phyloP scores from a whole-genome alignment of 2,797 vertebrate genomes.

The Pipistrellus nathusii region DNA sequence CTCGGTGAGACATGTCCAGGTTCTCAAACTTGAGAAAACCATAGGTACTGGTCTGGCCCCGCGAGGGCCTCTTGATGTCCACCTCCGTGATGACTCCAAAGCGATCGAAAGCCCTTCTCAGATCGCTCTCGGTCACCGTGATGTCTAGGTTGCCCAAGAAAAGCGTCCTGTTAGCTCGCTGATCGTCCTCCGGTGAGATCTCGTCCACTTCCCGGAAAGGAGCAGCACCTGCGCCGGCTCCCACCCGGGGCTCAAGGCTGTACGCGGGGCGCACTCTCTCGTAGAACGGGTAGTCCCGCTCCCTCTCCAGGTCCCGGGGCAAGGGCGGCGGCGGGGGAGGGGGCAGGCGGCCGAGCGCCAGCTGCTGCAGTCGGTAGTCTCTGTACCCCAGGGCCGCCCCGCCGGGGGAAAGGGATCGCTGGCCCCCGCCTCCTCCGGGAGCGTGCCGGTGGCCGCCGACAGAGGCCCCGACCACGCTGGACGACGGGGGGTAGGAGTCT shows the following conservation, averaged over 20 bases:
- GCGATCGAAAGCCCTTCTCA: slow-evolving; percentile 95
- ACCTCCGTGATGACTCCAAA: slow-evolving; percentile 98
- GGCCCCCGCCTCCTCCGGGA: slow-evolving; percentile 84
- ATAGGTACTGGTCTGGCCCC: slow-evolving; percentile 96
- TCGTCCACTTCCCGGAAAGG: slow-evolving; percentile 94
- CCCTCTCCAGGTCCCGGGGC: slow-evolving; percentile 96
- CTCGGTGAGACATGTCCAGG: slow-evolving; percentile 98
- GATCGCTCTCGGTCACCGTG: slow-evolving; percentile 94
- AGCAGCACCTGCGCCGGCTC: slow-evolving; percentile 84
- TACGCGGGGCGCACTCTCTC: slow-evolving; percentile 94
- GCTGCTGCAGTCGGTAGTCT: slow-evolving; percentile 97
- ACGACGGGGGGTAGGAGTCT: slow-evolving; percentile 88
- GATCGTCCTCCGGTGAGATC: slow-evolving; percentile 97
- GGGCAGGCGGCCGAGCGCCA: slow-evolving; percentile 95
- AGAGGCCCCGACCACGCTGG: slow-evolving; percentile 86
- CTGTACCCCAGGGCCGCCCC: slow-evolving; percentile 94
- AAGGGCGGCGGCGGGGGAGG: slow-evolving; percentile 95
- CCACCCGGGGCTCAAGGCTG: slow-evolving; percentile 91
- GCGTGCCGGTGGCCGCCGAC: slow-evolving; percentile 89
- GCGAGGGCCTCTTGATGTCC: slow-evolving; percentile 95
- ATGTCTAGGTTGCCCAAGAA: slow-evolving; percentile 98
- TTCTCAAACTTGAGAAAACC: slow-evolving; percentile 99
- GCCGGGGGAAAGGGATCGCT: slow-evolving; percentile 93
- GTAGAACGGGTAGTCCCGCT: slow-evolving; percentile 95
- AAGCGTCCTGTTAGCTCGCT: slow-evolving; percentile 97